Percentiles rank a stretch among this genome's conserved stretches.
Conservation (phyloP, 2,113 vertebrate species). For the Microcebus ravelobensis region DNA sequence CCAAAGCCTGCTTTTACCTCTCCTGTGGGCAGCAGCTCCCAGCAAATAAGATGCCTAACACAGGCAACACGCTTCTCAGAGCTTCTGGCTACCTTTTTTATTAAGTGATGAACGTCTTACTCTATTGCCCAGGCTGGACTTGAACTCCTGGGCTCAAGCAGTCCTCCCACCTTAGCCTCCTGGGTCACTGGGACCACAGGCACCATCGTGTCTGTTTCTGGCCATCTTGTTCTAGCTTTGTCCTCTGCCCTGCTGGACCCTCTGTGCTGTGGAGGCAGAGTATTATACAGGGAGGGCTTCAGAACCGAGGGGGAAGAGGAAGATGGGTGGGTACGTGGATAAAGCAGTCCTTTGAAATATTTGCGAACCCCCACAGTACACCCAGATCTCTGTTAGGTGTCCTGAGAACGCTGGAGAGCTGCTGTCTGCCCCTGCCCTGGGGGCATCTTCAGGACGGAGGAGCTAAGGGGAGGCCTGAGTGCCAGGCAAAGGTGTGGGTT, state of each 20-base stretch:
- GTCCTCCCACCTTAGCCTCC: too few species aligned
- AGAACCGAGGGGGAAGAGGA: not conserved
- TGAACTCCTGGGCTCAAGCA: too few species aligned
- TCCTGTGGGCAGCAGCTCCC: too few species aligned
- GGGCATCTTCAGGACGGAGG: not conserved
- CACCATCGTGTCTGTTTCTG: too few species aligned
- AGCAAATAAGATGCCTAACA: not conserved
- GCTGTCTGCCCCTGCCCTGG: not conserved
- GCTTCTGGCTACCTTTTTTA: too few species aligned
- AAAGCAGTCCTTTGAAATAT: not conserved
- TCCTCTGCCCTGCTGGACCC: not conserved
- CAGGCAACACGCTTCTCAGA: not conserved
- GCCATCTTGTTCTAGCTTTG: not conserved
- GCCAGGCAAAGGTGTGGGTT: not conserved
- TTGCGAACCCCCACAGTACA: rapidly evolving
- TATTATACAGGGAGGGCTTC: not conserved
- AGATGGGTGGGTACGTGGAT: rapidly evolving
- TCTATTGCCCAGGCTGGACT: too few species aligned
- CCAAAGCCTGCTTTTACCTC: not conserved
- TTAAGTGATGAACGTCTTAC: too few species aligned
- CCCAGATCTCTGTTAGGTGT: not conserved
- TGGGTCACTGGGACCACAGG: too few species aligned
- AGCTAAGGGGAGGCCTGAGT: not conserved
- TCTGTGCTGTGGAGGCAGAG: not conserved
- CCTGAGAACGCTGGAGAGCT: not conserved